Evolutionary conservation across 2,888 invertebrate genomes (phyloP).

Genomic region (Carterocephalus palaemon): DNA sequence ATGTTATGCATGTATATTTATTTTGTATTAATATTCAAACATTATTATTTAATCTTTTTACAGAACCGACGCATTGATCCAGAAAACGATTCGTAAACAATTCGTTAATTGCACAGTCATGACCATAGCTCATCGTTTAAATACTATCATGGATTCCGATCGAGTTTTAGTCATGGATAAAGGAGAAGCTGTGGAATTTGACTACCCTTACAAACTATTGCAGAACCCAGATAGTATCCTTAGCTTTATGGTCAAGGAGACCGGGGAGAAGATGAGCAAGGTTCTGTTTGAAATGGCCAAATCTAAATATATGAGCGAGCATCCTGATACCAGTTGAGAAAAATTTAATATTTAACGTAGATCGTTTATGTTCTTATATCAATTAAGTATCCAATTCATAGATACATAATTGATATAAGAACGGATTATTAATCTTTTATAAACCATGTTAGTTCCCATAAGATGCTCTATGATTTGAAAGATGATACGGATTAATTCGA

Average conservation of each 20-base stretch:
- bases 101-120: slow-evolving; percentile 90
- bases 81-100: slow-evolving; percentile 87
- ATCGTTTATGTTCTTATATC: too few species aligned
- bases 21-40: neutral
- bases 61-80: slow-evolving; percentile 86
- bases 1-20: neutral
- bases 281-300: slow-evolving; percentile 57
- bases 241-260: slow-evolving; percentile 83
- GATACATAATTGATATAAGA: too few species aligned
- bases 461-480: too few species aligned
- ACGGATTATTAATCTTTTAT: too few species aligned
- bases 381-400: too few species aligned
- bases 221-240: slow-evolving; percentile 79
- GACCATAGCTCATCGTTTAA: slow-evolving; percentile 93
- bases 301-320: slow-evolving; percentile 48
- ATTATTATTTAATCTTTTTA: slow-evolving; percentile 31
- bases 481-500: too few species aligned
- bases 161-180: slow-evolving; percentile 90
- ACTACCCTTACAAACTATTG: slow-evolving; percentile 82
- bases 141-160: slow-evolving; percentile 95
- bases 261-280: slow-evolving; percentile 73
- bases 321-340: slow-evolving; percentile 33
- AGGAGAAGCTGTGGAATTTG: slow-evolving; percentile 85
- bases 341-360: slow-evolving; percentile 9
- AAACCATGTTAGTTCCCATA: too few species aligned